Evolutionary conservation across 2,113 vertebrate species (phyloP).

Genomic region (Leucosticte australis): DNA sequence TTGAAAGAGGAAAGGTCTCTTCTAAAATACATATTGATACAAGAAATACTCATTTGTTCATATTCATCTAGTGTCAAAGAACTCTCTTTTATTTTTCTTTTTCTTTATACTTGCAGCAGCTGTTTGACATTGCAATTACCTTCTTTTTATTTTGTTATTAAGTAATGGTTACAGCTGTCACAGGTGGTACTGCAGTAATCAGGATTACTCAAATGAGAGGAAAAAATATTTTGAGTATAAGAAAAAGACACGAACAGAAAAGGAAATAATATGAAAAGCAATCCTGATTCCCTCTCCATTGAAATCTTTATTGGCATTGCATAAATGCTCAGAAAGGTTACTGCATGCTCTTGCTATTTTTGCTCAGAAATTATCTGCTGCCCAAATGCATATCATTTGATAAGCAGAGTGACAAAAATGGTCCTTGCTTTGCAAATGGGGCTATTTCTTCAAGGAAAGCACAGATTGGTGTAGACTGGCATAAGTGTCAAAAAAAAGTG

Average conservation of each 20-base stretch:
- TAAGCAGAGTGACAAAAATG: neutral
- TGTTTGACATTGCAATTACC: neutral
- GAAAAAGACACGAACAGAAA: neutral
- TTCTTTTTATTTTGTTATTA: slow-evolving; percentile 13
- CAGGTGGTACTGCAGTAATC: neutral
- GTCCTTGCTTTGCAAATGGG: neutral
- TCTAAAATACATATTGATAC: neutral
- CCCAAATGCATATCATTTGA: neutral
- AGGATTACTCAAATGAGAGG: neutral
- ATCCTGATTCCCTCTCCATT: neutral
- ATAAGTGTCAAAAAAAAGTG: neutral
- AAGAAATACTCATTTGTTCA: neutral
- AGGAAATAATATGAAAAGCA: neutral
- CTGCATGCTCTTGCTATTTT: neutral
- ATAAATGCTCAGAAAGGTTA: neutral
- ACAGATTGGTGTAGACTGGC: neutral
- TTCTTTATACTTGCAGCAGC: neutral
- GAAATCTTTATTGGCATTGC: neutral
- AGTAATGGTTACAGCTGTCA: neutral
- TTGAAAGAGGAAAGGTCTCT: neutral
- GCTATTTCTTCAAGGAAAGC: neutral
- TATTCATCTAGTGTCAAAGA: neutral
- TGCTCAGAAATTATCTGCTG: neutral
- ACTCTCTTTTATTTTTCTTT: neutral
- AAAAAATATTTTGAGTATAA: neutral